Evolutionary conservation across 2,888 invertebrate species (phyloP).

Genomic region (Drosophila nigritarsus): DNA sequence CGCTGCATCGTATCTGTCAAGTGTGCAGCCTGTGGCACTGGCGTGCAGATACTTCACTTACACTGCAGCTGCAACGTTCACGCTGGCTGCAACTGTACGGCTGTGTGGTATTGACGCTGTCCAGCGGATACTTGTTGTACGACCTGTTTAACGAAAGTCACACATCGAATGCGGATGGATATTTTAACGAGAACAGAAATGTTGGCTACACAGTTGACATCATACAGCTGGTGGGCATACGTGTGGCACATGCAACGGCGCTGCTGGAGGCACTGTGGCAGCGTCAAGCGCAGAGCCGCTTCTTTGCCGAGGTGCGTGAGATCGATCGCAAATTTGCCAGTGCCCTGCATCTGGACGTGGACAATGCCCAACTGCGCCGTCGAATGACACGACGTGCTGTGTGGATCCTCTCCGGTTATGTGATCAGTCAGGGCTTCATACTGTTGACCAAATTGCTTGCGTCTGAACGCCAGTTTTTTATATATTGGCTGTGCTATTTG

Average conservation of each 20-base stretch:
- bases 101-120: conserved; percentile 42
- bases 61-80: conserved; percentile 49
- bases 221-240: conserved; percentile 81
- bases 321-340: conserved; percentile 79
- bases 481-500: conserved; percentile 78
- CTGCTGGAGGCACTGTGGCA: conserved; percentile 77
- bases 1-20: conserved; percentile 64
- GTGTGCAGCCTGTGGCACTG: conserved; percentile 67
- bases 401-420: conserved; percentile 67
- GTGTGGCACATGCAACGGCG: conserved; percentile 75
- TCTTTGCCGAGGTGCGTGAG: conserved; percentile 69
- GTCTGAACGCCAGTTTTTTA: conserved; percentile 33
- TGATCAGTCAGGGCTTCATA: conserved; percentile 63
- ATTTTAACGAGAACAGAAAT: conserved; percentile 31
- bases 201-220: conserved; percentile 79
- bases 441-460: conserved; percentile 57
- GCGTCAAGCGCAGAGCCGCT: conserved; percentile 53
- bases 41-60: conserved; percentile 50
- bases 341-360: conserved; percentile 70
- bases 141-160: conserved; percentile 59
- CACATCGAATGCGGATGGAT: not conserved
- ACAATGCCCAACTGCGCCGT: conserved; percentile 58
- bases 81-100: conserved; percentile 70
- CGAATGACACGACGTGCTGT: conserved; percentile 39
- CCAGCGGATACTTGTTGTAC: conserved; percentile 56